Evolutionary conservation across 2,888 invertebrate species (phyloP).

Genomic region (Tolmerus cingulatus): DNA sequence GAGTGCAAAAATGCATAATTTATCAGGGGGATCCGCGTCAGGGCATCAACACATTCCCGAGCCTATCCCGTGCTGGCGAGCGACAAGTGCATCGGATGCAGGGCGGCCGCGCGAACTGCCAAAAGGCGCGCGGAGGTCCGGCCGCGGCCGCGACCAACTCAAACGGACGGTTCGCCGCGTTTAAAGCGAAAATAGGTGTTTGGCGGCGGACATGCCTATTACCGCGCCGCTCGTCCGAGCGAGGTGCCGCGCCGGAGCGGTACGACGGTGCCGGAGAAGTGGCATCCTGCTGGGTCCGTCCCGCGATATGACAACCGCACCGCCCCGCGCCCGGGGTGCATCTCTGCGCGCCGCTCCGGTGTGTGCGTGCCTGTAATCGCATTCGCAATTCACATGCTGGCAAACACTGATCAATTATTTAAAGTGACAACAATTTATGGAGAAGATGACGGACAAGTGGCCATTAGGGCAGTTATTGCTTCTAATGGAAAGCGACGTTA

Average conservation of each 20-base stretch:
- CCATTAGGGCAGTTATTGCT: constrained; percentile 35
- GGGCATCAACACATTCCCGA: background rate
- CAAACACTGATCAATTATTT: constrained; percentile 43
- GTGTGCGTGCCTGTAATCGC: background rate
- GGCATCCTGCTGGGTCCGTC: constrained; percentile 19
- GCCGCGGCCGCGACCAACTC: background rate
- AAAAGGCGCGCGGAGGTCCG: background rate
- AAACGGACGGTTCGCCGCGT: background rate
- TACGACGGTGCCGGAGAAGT: constrained; percentile 20
- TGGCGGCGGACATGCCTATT: constrained; percentile 26
- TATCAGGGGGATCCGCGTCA: background rate
- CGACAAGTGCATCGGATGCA: background rate
- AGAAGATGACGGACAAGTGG: constrained; percentile 40
- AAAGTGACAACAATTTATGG: constrained; percentile 44
- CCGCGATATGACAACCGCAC: background rate
- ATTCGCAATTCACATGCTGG: constrained; percentile 39
- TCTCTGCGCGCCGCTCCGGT: background rate
- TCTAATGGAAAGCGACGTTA: constrained; percentile 34
- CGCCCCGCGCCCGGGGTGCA: background rate
- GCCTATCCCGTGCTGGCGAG: background rate
- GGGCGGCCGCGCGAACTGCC: background rate
- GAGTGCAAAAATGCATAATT: constrained; percentile 36
- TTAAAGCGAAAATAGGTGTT: constrained; percentile 23
- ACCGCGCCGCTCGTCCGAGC: background rate
- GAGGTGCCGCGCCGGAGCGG: background rate